Evolutionary conservation across 2,888 invertebrate species (phyloP), one percentile per base, ranked within the genome.

Genomic region (Melanostoma scalare): DNA sequence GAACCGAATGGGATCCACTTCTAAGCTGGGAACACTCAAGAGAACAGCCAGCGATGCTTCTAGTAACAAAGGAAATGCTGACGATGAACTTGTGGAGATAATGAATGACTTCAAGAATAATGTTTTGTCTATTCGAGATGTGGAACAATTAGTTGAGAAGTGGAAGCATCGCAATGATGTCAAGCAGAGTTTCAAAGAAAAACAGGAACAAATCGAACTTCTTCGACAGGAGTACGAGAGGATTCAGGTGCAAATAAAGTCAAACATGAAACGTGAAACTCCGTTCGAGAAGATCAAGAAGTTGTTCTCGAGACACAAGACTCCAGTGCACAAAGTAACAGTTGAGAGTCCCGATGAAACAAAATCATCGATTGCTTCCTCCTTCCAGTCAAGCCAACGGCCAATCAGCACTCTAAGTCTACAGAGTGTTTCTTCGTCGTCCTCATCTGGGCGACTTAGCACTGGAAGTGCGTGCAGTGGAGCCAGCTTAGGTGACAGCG

Each of bases 51-150:
- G 90, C 63, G 90, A 91, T 81, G 89, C 90, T 6, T 91, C 91
- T 1, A 88, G 88, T 65, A 87, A 87, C 0, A 89, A 90, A 0
- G 88, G 88, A 10, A 91, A 91, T 81, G 91, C 89, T 4, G 91
- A 96, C 89, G 96, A 96, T 85, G 96, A 97, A 89, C 92, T 97
- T 76, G 94, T 95, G 3, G 96, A 97, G 91, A 96, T 97, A 63
- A 96, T 97, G 89, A 96, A 95, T 88, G 96, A 97, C 88, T 97
- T 96, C 88, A 97, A 97, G 90, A 96, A 96, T 88, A 96, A 97
- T 88, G 96, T 96, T 3, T 95, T 96, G 86, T 95, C 96, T 0
- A 96, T 97, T 88, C 93, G 94, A 0, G 96, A 97, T 92, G 96
- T 96, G 0, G 97, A 97, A 90, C 94, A 95, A 86, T 92, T 97